Evolutionary conservation across 2,797 vertebrate genomes (phyloP), one percentile per base, ranked within the genome.

Genomic region (Crenichthys baileyi): DNA sequence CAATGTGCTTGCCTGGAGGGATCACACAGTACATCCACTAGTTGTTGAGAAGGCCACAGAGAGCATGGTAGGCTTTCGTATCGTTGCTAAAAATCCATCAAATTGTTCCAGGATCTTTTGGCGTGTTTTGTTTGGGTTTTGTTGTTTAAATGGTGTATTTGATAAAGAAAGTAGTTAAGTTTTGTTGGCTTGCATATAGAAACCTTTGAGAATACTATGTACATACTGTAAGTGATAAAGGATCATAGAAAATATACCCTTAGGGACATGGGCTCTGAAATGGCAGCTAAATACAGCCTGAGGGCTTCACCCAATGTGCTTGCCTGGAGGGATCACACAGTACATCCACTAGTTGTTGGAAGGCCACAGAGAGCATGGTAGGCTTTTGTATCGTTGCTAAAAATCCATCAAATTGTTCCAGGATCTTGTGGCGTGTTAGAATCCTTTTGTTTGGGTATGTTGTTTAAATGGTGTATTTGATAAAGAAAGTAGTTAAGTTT

Each of bases 231-330:
- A 36, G 60, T 31, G 29, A 31, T 18, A 29, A 29, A 29, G n/a
- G 11, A 5, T 5, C n/a, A 29, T 29, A 61, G 29, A 31, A 61
- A 31, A 61, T 3, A 61, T 61, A 61, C 56, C 63, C 72, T 13
- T 0, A 53, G 78, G 71, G 46, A 63, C 71, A 51, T 29, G 60
- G 58, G 24, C 75, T 74, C n/a, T 58, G 70, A 72, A 75, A 79
- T 75, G 65, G 78, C 72, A 75, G 70, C 74, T 78, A 77, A 89
- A 84, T 71, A 72, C 53, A 82, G 83, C 81, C 83, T 20, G 36
- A 81, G 83, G 88, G 70, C n/a, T 55, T 75, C 71, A 72, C 75
- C 70, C 8, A 7, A 74, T 24, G n/a, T 15, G 6, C n/a, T 24
- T 1, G 74, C 78, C 81, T 18, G 12, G 51, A 85, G 86, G 81